Evolutionary conservation across 2,888 invertebrate species (phyloP).

Genomic region (Nomada ferruginata): DNA sequence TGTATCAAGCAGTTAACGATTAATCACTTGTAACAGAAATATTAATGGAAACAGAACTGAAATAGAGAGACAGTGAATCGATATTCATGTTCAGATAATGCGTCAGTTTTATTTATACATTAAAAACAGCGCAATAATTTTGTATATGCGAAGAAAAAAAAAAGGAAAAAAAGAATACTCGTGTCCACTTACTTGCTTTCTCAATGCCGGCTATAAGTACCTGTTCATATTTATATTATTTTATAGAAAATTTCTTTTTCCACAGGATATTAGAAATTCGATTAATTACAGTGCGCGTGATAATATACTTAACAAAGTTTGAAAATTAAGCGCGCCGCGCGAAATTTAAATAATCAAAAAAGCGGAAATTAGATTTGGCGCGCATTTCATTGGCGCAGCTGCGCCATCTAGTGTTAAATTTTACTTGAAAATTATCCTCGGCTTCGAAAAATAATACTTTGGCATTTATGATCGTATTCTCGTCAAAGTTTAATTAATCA

Average conservation of each 20-base stretch:
- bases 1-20: slow-evolving; percentile 13
- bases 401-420: background rate
- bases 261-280: too few species aligned
- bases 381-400: too few species aligned
- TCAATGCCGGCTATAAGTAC: background rate
- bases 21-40: slow-evolving; percentile 6
- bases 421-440: background rate
- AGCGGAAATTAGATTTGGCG: background rate
- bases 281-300: background rate
- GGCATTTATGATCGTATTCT: background rate
- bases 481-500: background rate
- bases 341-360: background rate
- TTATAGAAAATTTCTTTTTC: too few species aligned
- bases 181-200: slow-evolving; percentile 9
- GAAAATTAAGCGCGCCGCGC: background rate
- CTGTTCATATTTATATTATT: too few species aligned
- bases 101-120: slow-evolving; percentile 41
- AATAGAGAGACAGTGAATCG: slow-evolving; percentile 18
- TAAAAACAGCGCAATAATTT: slow-evolving; percentile 37
- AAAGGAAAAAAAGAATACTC: background rate
- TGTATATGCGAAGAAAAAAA: slow-evolving; percentile 5
- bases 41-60: slow-evolving; percentile 34
- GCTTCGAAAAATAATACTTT: background rate
- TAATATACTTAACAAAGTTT: background rate
- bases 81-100: slow-evolving; percentile 38